Percentiles rank a stretch among this genome's conserved stretches.
Evolutionary conservation across 2,888 invertebrate species (phyloP).

Genomic region (Agrenia bidenticulata): DNA sequence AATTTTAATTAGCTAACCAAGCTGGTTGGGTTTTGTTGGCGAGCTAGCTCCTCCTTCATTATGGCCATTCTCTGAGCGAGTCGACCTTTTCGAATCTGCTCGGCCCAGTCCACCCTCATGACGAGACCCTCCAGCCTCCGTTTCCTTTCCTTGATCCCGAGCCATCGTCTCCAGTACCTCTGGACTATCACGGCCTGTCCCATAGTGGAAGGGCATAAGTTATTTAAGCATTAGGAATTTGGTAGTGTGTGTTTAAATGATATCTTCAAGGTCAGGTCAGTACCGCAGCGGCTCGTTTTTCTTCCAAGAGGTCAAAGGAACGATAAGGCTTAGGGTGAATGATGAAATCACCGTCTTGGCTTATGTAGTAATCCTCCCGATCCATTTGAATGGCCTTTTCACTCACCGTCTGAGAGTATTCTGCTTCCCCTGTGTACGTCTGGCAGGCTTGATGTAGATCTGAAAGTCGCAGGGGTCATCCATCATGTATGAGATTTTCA

Average conservation of each 20-base stretch:
- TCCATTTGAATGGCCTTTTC: not conserved
- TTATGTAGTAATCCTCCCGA: not conserved
- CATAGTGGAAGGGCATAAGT: too few relatives aligned
- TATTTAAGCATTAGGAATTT: too few relatives aligned
- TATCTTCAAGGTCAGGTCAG: too few relatives aligned
- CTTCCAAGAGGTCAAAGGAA: too few relatives aligned
- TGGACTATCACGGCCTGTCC: conserved; percentile 49
- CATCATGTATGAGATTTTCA: too few relatives aligned
- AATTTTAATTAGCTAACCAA: conserved; percentile 26
- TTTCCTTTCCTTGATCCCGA: conserved; percentile 43
- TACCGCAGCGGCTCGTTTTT: too few relatives aligned
- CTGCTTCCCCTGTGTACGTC: not conserved
- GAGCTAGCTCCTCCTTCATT: conserved; percentile 43
- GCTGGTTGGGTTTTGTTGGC: conserved; percentile 45
- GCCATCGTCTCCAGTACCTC: conserved; percentile 48
- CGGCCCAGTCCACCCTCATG: conserved; percentile 48
- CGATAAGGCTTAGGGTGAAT: not conserved
- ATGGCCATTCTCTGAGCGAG: conserved; percentile 43
- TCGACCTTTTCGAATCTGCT: conserved; percentile 46
- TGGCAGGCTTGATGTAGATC: not conserved
- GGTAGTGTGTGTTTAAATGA: too few relatives aligned
- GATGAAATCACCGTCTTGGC: not conserved
- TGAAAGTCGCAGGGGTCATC: too few relatives aligned
- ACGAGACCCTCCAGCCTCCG: conserved; percentile 43
- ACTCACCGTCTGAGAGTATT: not conserved